These are phyloP conservation scores for Lampris incognitus DNA, from an alignment of 2,113 vertebrate species.

Conservation along the genomic window DNA sequence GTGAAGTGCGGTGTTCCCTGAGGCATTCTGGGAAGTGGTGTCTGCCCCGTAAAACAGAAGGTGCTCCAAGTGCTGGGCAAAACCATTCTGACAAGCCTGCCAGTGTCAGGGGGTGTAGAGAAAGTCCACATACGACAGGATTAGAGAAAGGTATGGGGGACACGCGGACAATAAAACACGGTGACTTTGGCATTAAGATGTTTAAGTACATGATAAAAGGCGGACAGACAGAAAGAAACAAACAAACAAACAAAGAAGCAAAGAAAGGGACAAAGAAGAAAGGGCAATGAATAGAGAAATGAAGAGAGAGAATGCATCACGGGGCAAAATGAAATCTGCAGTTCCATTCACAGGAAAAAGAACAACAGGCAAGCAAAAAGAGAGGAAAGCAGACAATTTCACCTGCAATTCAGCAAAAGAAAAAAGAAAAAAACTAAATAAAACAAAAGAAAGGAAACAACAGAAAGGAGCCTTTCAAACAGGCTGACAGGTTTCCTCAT, in stretches of 20 bases:
- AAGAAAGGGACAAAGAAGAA: background rate
- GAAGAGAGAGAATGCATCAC: conserved; percentile 28
- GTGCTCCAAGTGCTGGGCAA: conserved; percentile 93
- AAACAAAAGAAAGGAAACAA: conserved; percentile 36
- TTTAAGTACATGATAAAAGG: conserved; percentile 7
- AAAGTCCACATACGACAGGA: conserved; percentile 34
- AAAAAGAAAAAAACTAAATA: conserved; percentile 23
- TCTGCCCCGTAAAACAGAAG: conserved; percentile 94
- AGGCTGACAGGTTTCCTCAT: conserved; percentile 62
- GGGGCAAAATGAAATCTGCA: conserved; percentile 33
- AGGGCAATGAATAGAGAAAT: background rate
- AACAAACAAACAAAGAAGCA: background rate
- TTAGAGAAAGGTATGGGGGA: conserved; percentile 15
- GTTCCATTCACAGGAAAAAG: conserved; percentile 39
- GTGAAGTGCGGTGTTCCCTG: conserved; percentile 92
- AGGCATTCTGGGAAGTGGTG: conserved; percentile 89
- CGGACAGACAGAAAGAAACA: conserved; percentile 6
- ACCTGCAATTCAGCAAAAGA: conserved; percentile 29
- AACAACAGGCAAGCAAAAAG: conserved; percentile 41
- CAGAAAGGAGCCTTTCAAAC: conserved; percentile 39
- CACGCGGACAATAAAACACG: background rate
- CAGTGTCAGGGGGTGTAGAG: conserved; percentile 44
- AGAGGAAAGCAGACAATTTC: conserved; percentile 2
- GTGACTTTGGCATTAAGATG: conserved; percentile 3
- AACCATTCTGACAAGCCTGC: conserved; percentile 87